Conservation (phyloP, 2,888 invertebrate species). For the Drosophila yooni region DNA sequence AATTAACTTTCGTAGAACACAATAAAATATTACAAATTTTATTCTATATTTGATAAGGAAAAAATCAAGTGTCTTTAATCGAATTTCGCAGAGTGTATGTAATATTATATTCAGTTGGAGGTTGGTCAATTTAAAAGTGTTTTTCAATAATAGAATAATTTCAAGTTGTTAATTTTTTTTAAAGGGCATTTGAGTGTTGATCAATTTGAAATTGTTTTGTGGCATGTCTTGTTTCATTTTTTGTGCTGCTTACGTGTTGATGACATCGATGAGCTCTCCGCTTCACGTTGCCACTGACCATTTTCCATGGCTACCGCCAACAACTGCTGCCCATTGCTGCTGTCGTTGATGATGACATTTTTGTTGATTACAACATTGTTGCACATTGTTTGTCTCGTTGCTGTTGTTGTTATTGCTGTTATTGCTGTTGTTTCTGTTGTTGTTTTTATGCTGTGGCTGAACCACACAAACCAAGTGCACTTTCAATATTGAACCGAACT, state of each 20-base stretch:
- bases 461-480: conserved; percentile 68
- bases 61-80: too few species aligned
- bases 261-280: conserved; percentile 66
- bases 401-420: conserved; percentile 30
- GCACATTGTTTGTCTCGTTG: conserved; percentile 65
- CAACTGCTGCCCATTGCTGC: conserved; percentile 29
- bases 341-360: conserved; percentile 68
- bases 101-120: not conserved
- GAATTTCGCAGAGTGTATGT: too few species aligned
- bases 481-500: conserved; percentile 61
- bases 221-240: conserved; percentile 45
- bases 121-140: not conserved
- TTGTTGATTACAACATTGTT: conserved; percentile 73
- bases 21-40: too few species aligned
- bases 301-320: conserved; percentile 42
- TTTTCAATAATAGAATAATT: not conserved
- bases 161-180: not conserved
- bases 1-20: too few species aligned
- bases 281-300: conserved; percentile 62
- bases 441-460: conserved; percentile 49
- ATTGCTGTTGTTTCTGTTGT: conserved; percentile 21
- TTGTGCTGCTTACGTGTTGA: conserved; percentile 67
- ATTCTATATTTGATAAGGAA: too few species aligned
- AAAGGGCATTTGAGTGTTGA: conserved; percentile 21
- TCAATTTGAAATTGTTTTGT: not conserved